Evolutionary conservation across 2,888 invertebrate genomes (phyloP).

Genomic region (Bimastos eiseni): DNA sequence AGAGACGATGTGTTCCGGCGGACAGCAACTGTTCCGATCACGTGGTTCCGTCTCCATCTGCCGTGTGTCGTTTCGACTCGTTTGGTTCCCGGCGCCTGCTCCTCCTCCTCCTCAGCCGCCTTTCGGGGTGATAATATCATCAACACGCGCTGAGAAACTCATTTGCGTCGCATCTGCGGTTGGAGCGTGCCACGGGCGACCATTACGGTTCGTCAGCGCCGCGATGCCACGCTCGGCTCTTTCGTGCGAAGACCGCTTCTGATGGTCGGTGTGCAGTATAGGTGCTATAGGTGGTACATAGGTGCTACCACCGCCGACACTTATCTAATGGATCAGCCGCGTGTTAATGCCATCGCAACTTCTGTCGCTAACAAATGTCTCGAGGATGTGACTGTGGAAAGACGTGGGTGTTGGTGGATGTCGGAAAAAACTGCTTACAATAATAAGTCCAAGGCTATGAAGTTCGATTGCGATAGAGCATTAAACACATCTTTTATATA

Average conservation of each 20-base stretch:
- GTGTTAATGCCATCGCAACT: background rate
- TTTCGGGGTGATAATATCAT: background rate
- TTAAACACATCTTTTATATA: no score
- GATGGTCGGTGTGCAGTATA: no score
- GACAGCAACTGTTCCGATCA: background rate
- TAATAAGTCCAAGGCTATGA: background rate
- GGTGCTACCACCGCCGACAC: no score
- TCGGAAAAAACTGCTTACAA: background rate
- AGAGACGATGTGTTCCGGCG: background rate
- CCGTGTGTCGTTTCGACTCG: background rate
- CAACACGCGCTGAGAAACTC: slow-evolving; percentile 3
- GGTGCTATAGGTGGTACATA: no score
- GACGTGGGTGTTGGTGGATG: background rate
- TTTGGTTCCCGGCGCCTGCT: background rate
- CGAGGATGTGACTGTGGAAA: background rate
- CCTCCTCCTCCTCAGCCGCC: background rate
- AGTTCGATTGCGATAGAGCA: background rate
- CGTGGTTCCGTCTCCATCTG: no score
- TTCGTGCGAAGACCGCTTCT: background rate
- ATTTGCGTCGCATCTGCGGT: background rate
- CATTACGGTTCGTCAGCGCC: background rate
- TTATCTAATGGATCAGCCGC: no score
- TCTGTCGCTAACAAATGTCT: background rate
- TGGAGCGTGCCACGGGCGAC: background rate
- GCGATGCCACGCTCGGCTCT: background rate